Conservation (phyloP, 2,797 vertebrate species). For the Pseudomugil tenellus region DNA sequence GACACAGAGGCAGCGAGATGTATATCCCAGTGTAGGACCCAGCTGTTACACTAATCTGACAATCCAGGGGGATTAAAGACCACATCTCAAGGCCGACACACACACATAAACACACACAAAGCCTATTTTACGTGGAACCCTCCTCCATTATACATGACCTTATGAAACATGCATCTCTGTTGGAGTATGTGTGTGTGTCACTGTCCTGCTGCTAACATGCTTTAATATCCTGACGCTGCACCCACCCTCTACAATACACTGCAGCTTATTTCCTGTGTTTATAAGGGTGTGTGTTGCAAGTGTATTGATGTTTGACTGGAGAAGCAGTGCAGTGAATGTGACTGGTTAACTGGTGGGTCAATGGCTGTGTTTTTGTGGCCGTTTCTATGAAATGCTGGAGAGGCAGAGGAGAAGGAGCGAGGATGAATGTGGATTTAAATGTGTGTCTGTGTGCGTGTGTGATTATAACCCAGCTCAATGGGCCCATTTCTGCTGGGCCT, state of each 20-base stretch:
- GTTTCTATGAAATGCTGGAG: conserved; percentile 52
- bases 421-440: conserved; percentile 53
- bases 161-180: conserved; percentile 68
- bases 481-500: conserved; percentile 75
- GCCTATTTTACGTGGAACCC: conserved; percentile 59
- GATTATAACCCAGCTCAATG: conserved; percentile 78
- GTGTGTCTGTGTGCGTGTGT: conserved; percentile 46
- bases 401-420: conserved; percentile 31
- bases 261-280: conserved; percentile 34
- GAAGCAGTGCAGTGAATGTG: conserved; percentile 59
- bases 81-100: conserved; percentile 51
- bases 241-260: conserved; percentile 54
- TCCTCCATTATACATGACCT: conserved; percentile 76
- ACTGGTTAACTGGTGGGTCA: conserved; percentile 59
- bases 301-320: conserved; percentile 53
- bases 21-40: conserved; percentile 73
- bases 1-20: conserved; percentile 49
- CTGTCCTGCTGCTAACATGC: conserved; percentile 66
- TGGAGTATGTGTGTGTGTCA: conserved; percentile 44
- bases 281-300: conserved; percentile 23
- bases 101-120: conserved; percentile 27
- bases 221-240: conserved; percentile 61
- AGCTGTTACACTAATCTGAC: conserved; percentile 82
- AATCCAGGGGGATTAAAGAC: conserved; percentile 81
- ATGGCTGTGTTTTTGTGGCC: conserved; percentile 62